Conservation (phyloP, 2,888 invertebrate species). For the Masnerella sp. region DNA sequence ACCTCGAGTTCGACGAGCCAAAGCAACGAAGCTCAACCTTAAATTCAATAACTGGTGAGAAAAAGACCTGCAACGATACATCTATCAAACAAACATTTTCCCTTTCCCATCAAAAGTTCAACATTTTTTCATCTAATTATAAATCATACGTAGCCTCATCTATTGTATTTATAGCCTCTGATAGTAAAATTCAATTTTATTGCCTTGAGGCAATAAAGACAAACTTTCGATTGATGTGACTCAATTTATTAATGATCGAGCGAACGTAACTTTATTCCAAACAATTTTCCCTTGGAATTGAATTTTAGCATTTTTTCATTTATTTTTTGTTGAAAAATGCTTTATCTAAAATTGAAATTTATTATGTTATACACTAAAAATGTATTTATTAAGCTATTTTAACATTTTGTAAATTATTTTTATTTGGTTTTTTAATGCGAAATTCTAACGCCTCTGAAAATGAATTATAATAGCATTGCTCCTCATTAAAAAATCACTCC, state of each 20-base stretch:
- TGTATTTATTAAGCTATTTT: too few species aligned
- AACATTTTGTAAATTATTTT: too few species aligned
- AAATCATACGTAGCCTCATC: slow-evolving; percentile 19
- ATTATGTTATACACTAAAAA: not conserved
- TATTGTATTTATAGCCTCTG: too few species aligned
- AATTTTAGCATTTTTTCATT: too few species aligned
- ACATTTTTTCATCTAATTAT: slow-evolving; percentile 19
- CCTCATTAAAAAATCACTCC: slow-evolving; percentile 6
- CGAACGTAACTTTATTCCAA: slow-evolving; percentile 13
- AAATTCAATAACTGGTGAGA: slow-evolving; percentile 86
- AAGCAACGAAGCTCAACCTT: slow-evolving; percentile 85
- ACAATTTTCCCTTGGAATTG: not conserved
- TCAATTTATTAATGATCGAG: slow-evolving; percentile 28
- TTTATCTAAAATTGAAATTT: not conserved
- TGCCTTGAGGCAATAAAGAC: not conserved
- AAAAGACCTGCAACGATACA: too few species aligned
- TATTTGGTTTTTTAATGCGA: too few species aligned
- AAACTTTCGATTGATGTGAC: not conserved
- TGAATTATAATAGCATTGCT: not conserved
- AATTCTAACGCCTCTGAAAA: not conserved
- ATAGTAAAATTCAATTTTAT: slow-evolving; percentile 9
- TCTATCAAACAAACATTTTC: too few species aligned
- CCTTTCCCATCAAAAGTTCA: too few species aligned
- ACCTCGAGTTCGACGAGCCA: slow-evolving; percentile 86
- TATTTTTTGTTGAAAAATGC: too few species aligned